phyloP scores from a whole-genome alignment of 2,797 vertebrate genomes.

The Pangasius mekongensis region DNA sequence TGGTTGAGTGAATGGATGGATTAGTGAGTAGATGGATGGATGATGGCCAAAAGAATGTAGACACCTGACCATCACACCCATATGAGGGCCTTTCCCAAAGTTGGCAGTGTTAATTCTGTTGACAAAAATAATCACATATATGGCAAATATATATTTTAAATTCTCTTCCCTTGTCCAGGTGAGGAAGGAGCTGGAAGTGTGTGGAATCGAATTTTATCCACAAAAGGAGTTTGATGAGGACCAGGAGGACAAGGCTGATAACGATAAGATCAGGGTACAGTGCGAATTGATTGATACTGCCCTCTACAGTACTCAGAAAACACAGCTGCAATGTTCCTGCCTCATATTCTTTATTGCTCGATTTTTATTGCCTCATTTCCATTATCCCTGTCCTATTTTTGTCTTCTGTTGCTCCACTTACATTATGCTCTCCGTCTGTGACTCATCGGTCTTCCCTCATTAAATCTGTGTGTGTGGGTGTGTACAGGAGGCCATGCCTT shows the following conservation, averaged over 20 bases:
- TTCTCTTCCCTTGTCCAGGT: constrained; percentile 64
- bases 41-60: background rate
- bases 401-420: background rate
- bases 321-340: background rate
- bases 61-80: background rate
- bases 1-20: background rate
- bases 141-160: background rate
- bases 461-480: constrained; percentile 22
- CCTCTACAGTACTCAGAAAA: background rate
- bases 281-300: background rate
- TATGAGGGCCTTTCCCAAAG: background rate
- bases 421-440: background rate
- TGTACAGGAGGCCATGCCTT: constrained; percentile 92
- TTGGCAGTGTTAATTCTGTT: background rate
- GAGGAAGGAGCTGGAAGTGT: constrained; percentile 91
- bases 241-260: constrained; percentile 96
- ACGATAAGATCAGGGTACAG: constrained; percentile 95
- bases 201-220: constrained; percentile 94
- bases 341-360: background rate
- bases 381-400: constrained; percentile 49
- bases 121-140: background rate
- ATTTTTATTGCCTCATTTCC: background rate
- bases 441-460: constrained; percentile 15
- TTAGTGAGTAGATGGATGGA: background rate
- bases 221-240: constrained; percentile 98